Conservation (phyloP, 2,113 vertebrate species). For the Gavia stellata region DNA sequence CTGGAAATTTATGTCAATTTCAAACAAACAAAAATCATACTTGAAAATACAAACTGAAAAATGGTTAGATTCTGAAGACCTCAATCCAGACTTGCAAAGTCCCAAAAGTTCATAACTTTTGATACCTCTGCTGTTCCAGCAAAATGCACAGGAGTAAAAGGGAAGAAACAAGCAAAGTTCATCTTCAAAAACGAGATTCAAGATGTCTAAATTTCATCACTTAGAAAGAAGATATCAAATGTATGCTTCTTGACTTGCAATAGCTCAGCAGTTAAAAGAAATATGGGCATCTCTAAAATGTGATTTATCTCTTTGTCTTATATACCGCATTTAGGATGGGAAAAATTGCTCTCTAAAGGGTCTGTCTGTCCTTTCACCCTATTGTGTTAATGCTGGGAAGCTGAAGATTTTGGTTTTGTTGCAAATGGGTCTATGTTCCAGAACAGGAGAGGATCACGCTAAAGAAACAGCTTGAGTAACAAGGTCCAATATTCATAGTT, state of each 20-base stretch:
- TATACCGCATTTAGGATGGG: not conserved
- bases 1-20: not conserved
- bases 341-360: not conserved
- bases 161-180: not conserved
- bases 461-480: not conserved
- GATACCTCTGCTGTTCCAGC: not conserved
- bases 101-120: not conserved
- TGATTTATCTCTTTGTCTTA: not conserved
- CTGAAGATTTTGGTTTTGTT: not conserved
- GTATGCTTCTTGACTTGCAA: not conserved
- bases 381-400: not conserved
- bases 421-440: not conserved
- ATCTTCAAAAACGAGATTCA: not conserved
- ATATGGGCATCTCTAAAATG: not conserved
- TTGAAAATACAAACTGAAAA: not conserved
- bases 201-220: not conserved
- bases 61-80: not conserved
- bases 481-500: not conserved
- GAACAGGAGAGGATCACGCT: not conserved
- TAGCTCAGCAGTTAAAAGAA: not conserved
- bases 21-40: not conserved
- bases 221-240: not conserved
- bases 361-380: not conserved
- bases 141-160: not conserved
- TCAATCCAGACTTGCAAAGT: not conserved